These are phyloP conservation scores for Catharus ustulatus DNA, from an alignment of 2,797 vertebrate genomes.

Conservation along the genomic window DNA sequence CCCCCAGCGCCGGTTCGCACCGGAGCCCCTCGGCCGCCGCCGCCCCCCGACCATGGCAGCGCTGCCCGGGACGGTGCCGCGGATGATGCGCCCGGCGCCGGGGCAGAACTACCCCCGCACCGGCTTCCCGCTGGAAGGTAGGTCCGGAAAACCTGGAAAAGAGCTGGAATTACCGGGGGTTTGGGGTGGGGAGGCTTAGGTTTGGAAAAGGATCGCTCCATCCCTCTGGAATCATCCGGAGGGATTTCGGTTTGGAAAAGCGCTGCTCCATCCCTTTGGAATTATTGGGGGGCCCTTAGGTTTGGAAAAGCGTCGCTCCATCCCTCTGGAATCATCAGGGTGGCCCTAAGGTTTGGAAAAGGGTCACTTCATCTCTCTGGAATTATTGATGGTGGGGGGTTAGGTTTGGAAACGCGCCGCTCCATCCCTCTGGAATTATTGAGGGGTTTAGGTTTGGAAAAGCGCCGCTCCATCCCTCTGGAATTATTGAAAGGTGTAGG, in stretches of 20 bases:
- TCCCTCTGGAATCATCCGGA: neutral
- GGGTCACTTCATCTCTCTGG: neutral
- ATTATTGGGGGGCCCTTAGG: neutral
- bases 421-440: neutral
- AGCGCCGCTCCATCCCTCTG: neutral
- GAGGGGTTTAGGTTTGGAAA: fast-evolving
- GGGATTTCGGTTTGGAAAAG: too few species aligned
- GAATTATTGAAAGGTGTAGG: too few species aligned
- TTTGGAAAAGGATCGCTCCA: neutral
- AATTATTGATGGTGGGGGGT: too few species aligned
- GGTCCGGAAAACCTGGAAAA: neutral
- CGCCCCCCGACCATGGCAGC: neutral
- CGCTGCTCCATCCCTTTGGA: neutral
- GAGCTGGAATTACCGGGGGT: too few species aligned
- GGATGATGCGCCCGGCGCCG: constrained; percentile 88
- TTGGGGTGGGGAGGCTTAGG: too few species aligned
- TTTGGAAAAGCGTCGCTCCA: neutral
- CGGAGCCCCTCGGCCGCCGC: neutral
- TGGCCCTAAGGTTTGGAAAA: fast-evolving
- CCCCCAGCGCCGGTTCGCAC: neutral
- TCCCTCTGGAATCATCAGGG: neutral
- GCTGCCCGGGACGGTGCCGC: constrained; percentile 24
- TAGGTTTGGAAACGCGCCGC: neutral
- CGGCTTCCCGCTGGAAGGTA: constrained; percentile 93
- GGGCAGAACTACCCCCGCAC: constrained; percentile 93